A percentile compares a stretch with the other conserved stretches of the same genome.
These are phyloP conservation scores for Arnoldichthys spilopterus DNA, from an alignment of 2,797 vertebrate genomes.

Conservation along the genomic window DNA sequence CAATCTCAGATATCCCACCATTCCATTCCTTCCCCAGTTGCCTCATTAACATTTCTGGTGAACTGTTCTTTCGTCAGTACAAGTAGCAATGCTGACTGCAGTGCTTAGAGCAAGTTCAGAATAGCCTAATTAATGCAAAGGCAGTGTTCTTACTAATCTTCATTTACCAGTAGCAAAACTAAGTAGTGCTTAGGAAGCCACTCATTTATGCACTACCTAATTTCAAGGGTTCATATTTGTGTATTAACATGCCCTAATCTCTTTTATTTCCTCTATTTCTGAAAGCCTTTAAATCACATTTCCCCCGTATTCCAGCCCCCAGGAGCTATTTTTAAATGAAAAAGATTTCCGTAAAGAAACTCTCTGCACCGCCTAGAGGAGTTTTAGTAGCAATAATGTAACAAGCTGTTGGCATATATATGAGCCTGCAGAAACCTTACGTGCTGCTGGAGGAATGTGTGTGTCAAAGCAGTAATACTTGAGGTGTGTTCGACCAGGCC, in stretches of 20 bases:
- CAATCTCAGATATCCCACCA: background rate
- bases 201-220: slow-evolving; percentile 7
- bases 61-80: background rate
- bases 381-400: slow-evolving; percentile 59
- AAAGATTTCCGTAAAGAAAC: slow-evolving; percentile 64
- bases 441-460: slow-evolving; percentile 65
- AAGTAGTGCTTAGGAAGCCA: background rate
- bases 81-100: background rate
- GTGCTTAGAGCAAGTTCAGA: background rate
- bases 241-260: background rate
- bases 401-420: slow-evolving; percentile 59
- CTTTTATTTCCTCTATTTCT: background rate
- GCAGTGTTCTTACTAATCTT: background rate
- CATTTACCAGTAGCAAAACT: too few relatives aligned
- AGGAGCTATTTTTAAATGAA: slow-evolving; percentile 68
- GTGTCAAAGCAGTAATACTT: slow-evolving; percentile 42
- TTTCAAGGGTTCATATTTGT: slow-evolving; percentile 2
- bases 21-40: background rate
- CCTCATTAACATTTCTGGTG: background rate
- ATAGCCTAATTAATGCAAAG: background rate
- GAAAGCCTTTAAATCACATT: slow-evolving; percentile 22
- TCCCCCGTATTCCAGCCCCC: slow-evolving; percentile 59
- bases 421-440: slow-evolving; percentile 69
- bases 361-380: slow-evolving; percentile 60
- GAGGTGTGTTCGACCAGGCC: slow-evolving; percentile 22